Evolutionary conservation across 2,113 vertebrate genomes (phyloP), one percentile per base, ranked within the genome.

Genomic region (Macrotis lagotis): DNA sequence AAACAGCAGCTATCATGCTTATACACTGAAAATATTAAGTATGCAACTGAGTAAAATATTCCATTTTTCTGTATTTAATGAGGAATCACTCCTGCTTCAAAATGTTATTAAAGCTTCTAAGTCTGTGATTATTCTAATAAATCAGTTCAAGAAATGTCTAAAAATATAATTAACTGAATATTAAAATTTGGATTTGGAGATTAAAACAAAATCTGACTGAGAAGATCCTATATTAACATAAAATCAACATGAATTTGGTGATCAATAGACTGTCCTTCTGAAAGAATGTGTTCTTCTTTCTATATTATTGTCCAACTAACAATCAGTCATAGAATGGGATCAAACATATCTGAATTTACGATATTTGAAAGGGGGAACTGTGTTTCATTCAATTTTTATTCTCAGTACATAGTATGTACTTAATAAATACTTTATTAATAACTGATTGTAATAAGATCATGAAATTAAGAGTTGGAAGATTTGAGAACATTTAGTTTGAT

Each of bases 41-140:
- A 24, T 19, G 44, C n/a, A n/a, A 44, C 8, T 44, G n/a, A 83
- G 66, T 26, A 94, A 53, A 93, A 91, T 88, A 66, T 90, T 89
- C 55, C 37, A 66, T 31, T 66, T 50, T 88, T 31, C 37, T 90
- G 26, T 66, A 89, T 8, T 31, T 90, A 94, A 91, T 74, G 92
- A 48, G 28, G 53, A 96, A 74, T 31, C 49, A 95, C 7, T 53
- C 66, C 9, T 89, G 25, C 50, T 55, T 83, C 37, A 83, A 83
- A 83, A 5, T 44, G n/a, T n/a, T n/a, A 44, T 19, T 83, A n/a
- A 24, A 92, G 51, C 37, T 37, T 92, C 66, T 88, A 96, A 91
- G 47, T 1, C 89, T 53, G 91, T 74, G 47, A 48, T 95, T 91
- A 90, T 92, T 91, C 83, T 55, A 90, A 51, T 66, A 96, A 92